These are phyloP conservation scores for Pampus argenteus DNA, from an alignment of 2,797 vertebrate species.

Conservation along the genomic window DNA sequence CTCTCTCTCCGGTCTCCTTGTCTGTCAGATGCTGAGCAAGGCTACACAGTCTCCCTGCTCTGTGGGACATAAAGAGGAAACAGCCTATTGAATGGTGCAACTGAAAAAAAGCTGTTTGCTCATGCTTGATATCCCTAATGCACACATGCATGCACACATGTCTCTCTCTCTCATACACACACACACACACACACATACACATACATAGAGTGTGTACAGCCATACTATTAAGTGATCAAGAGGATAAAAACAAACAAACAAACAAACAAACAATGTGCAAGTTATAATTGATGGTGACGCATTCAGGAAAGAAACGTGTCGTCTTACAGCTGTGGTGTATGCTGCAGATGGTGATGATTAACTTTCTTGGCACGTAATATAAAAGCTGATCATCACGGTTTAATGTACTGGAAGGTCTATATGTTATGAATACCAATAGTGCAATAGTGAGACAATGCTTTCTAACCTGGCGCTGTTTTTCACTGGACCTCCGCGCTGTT, in stretches of 20 bases:
- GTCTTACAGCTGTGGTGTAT: constrained; percentile 12
- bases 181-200: constrained; percentile 4
- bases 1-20: constrained; percentile 73
- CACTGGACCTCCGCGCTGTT: constrained; percentile 42
- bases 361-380: not conserved
- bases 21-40: constrained; percentile 82
- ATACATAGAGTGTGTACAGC: constrained; percentile 4
- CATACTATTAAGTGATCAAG: constrained; percentile 16
- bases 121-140: constrained; percentile 17
- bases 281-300: constrained; percentile 65
- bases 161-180: not conserved
- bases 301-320: constrained; percentile 21
- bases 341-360: not conserved
- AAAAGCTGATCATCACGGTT: not conserved
- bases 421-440: not conserved
- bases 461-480: constrained; percentile 60
- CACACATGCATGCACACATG: not conserved
- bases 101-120: constrained; percentile 48
- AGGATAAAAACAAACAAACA: too few species aligned
- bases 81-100: constrained; percentile 57
- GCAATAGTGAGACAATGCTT: not conserved
- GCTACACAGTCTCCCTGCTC: constrained; percentile 85
- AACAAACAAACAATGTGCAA: not conserved
- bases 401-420: accelerated
- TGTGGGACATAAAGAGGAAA: constrained; percentile 81